Conservation (phyloP, 2,113 vertebrate genomes). For the Chloropsis hardwickii region DNA sequence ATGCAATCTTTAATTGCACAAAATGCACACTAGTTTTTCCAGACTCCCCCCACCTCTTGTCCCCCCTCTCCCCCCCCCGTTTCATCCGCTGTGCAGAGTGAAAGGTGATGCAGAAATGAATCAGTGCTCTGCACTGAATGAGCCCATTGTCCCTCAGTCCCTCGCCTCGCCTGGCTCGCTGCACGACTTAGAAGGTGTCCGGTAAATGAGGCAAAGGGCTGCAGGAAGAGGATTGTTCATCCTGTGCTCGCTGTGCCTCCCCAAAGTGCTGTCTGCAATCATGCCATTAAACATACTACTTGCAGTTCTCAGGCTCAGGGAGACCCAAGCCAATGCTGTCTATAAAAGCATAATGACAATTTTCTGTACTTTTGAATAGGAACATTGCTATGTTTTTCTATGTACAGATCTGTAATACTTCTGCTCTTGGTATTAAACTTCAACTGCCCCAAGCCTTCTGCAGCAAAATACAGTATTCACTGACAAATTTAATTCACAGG, state of each 20-base stretch:
- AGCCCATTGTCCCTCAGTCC: constrained; percentile 27
- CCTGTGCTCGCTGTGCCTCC: constrained; percentile 11
- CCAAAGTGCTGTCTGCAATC: background rate
- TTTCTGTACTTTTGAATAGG: background rate
- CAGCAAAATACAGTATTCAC: background rate
- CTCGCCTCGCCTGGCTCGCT: background rate
- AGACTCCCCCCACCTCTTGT: background rate
- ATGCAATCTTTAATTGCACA: constrained; percentile 20
- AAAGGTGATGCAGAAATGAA: constrained; percentile 55
- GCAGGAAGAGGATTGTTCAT: constrained; percentile 41
- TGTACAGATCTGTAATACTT: background rate
- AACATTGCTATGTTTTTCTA: background rate
- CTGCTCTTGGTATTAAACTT: background rate
- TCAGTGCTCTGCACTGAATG: constrained; percentile 48
- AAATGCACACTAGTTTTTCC: background rate
- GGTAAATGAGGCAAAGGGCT: constrained; percentile 35
- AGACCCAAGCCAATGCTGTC: background rate
- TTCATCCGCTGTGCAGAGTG: background rate
- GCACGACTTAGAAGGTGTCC: constrained; percentile 25
- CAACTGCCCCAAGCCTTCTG: background rate
- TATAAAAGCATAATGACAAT: background rate
- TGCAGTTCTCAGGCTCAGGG: background rate
- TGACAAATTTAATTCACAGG: background rate
- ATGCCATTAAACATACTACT: background rate
- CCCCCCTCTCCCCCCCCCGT: fast-evolving